These are phyloP conservation scores for Ctenodactylus gundi DNA, from an alignment of 2,113 vertebrate species.

Conservation along the genomic window DNA sequence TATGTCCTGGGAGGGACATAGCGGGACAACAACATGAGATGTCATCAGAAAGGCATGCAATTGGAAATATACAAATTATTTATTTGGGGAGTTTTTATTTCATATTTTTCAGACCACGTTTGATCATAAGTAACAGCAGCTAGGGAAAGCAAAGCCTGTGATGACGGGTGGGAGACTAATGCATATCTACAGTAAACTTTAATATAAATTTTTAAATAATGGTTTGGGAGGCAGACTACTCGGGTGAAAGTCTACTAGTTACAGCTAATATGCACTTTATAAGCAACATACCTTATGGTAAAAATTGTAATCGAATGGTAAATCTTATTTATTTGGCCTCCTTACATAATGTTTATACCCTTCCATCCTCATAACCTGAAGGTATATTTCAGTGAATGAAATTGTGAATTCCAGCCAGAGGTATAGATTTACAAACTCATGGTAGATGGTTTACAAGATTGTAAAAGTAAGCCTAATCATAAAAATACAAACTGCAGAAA, in stretches of 20 bases:
- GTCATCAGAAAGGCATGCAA: neutral
- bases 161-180: neutral
- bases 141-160: neutral
- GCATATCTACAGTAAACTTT: neutral
- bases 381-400: neutral
- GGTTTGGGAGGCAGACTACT: neutral
- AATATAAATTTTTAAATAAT: neutral
- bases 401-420: neutral
- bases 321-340: conserved; percentile 5
- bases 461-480: neutral
- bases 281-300: neutral
- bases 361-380: too few species aligned
- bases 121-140: neutral
- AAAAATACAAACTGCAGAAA: neutral
- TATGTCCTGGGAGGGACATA: neutral
- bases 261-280: neutral
- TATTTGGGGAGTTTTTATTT: neutral
- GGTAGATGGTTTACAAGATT: neutral
- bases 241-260: neutral
- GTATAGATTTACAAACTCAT: neutral
- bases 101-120: neutral
- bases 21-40: neutral
- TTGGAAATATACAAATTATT: neutral
- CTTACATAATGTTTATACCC: too few species aligned
- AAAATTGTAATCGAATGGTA: neutral